These are phyloP conservation scores for Pantherophis vulpinus DNA, from an alignment of 2,797 vertebrate species.

Conservation along the genomic window DNA sequence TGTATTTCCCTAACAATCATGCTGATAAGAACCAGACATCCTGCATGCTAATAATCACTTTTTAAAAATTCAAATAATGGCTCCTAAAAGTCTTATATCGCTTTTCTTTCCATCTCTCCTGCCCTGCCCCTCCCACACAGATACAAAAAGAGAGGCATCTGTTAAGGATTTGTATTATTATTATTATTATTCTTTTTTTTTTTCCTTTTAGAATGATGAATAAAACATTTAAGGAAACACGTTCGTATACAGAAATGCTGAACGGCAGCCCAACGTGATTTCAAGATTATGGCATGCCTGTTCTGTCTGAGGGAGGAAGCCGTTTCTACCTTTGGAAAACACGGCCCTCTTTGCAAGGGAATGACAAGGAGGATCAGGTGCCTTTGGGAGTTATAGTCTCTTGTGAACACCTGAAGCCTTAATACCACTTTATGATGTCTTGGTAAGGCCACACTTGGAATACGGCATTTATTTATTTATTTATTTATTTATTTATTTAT, in stretches of 20 bases:
- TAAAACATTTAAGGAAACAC: background rate
- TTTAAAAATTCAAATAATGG: background rate
- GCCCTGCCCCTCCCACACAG: background rate
- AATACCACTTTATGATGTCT: no score
- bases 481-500: no score
- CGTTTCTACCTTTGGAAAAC: no score
- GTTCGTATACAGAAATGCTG: background rate
- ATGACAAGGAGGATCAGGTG: no score
- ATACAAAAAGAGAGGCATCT: background rate
- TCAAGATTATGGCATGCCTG: background rate
- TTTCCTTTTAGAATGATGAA: background rate
- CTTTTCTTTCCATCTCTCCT: background rate
- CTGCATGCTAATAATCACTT: background rate
- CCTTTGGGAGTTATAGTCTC: no score
- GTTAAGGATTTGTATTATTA: background rate
- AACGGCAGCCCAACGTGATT: background rate
- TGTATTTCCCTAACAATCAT: background rate
- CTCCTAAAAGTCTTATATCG: background rate
- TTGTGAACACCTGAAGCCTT: no score
- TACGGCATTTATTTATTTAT: no score
- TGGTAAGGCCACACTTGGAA: no score
- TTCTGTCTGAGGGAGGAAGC: background rate
- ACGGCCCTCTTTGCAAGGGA: no score
- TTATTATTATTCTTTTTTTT: no score
- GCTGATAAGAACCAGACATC: no score